Evolutionary conservation across 2,888 invertebrate genomes (phyloP).

Genomic region (Sinopyrophorus schimmeli): DNA sequence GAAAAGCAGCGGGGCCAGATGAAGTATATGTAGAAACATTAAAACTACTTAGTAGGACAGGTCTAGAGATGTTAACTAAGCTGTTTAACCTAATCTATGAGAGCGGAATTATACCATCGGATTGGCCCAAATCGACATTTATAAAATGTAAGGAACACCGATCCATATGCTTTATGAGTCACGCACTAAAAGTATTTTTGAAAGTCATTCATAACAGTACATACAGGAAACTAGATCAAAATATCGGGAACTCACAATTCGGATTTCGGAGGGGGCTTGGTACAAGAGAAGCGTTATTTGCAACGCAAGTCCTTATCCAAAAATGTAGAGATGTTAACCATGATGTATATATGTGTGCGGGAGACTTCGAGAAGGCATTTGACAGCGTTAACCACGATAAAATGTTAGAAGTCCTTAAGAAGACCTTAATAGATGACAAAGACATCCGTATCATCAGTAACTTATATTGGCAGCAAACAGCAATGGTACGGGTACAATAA

Average conservation of each 20-base stretch:
- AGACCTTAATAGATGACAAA: not conserved
- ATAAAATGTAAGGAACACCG: not conserved
- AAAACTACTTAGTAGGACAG: no score
- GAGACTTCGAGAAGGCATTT: not conserved
- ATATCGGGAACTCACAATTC: conserved; percentile 29
- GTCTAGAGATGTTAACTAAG: no score
- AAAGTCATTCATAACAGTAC: conserved; percentile 25
- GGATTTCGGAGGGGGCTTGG: conserved; percentile 27
- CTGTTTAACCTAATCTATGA: no score
- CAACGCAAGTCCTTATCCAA: conserved; percentile 10
- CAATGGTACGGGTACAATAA: conserved; percentile 6
- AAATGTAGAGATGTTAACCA: conserved; percentile 11
- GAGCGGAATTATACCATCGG: no score
- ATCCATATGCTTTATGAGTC: no score
- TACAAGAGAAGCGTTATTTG: conserved; percentile 19
- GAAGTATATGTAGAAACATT: no score
- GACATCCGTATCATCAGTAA: conserved; percentile 5
- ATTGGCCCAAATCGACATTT: not conserved
- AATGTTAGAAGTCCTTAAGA: conserved; percentile 1
- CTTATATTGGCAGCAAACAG: conserved; percentile 2
- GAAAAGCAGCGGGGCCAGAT: no score
- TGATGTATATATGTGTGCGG: conserved; percentile 3
- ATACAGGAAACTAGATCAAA: conserved; percentile 15
- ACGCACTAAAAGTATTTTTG: conserved; percentile 27
- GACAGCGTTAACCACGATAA: not conserved